These are phyloP conservation scores for Protophormia terraenovae DNA, from an alignment of 2,888 invertebrate species.

Conservation along the genomic window DNA sequence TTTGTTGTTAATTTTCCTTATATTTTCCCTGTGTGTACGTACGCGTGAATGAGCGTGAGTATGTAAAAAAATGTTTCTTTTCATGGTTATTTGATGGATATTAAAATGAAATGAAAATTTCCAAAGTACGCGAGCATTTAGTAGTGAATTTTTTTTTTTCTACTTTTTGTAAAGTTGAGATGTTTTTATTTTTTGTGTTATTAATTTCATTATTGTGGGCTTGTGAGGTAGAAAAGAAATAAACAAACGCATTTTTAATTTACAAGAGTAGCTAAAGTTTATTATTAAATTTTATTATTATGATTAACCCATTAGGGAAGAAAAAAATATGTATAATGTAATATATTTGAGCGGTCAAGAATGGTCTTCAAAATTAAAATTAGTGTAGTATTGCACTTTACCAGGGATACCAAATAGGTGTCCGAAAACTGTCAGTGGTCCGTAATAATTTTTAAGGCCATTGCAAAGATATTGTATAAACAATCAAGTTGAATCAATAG, in stretches of 20 bases:
- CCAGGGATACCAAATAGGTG: no score
- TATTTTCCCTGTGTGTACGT: neutral
- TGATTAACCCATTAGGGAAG: slow-evolving; percentile 23
- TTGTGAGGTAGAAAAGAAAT: neutral
- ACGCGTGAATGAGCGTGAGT: neutral
- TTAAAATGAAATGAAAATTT: neutral
- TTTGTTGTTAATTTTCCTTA: neutral
- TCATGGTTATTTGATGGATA: slow-evolving; percentile 11
- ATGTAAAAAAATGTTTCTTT: neutral
- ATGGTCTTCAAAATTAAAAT: no score
- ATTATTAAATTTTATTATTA: neutral
- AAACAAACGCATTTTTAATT: neutral
- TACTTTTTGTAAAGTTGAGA: neutral
- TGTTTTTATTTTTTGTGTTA: neutral
- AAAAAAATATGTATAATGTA: no score
- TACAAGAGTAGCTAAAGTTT: neutral
- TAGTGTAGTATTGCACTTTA: no score
- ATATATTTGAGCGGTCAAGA: no score
- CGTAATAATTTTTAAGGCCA: no score
- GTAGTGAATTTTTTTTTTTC: neutral
- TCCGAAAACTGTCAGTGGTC: no score
- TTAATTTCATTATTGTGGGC: neutral
- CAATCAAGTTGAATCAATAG: no score
- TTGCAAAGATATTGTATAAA: no score
- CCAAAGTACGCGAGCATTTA: neutral